Conservation (phyloP, 1,140 invertebrate genomes). For the Acyrthosiphon pisum region DNA sequence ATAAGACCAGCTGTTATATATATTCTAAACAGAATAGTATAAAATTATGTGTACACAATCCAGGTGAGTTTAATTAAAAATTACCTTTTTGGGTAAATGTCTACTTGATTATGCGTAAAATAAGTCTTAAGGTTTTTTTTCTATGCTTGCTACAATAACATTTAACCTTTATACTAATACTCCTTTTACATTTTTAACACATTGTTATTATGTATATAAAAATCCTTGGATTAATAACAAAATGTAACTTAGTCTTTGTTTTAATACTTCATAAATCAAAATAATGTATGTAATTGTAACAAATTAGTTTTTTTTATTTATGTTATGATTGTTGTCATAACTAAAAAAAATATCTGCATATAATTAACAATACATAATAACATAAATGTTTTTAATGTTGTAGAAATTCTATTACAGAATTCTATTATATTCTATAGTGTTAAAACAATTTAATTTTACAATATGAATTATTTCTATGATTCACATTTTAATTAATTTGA, state of each 20-base stretch:
- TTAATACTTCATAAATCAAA: background rate
- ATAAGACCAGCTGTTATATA: conserved; percentile 5
- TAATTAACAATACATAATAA: background rate
- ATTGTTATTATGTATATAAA: background rate
- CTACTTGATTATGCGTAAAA: background rate
- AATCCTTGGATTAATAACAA: background rate
- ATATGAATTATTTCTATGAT: background rate
- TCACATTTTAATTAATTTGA: background rate
- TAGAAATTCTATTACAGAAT: background rate
- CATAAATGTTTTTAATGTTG: background rate
- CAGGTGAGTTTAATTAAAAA: conserved; percentile 8
- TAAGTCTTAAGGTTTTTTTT: background rate
- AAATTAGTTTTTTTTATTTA: background rate
- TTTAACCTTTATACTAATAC: background rate
- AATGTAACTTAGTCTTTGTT: background rate
- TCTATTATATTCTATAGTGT: background rate
- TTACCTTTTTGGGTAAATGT: background rate
- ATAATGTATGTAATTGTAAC: background rate
- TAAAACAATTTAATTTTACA: background rate
- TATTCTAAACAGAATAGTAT: conserved; percentile 20
- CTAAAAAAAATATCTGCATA: background rate
- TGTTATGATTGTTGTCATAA: background rate
- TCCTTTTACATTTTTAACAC: background rate
- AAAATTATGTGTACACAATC: conserved; percentile 6
- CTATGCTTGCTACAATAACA: conserved; percentile 12